Evolutionary conservation across 2,797 vertebrate genomes (phyloP).

Genomic region (Dicrostonyx torquatus): DNA sequence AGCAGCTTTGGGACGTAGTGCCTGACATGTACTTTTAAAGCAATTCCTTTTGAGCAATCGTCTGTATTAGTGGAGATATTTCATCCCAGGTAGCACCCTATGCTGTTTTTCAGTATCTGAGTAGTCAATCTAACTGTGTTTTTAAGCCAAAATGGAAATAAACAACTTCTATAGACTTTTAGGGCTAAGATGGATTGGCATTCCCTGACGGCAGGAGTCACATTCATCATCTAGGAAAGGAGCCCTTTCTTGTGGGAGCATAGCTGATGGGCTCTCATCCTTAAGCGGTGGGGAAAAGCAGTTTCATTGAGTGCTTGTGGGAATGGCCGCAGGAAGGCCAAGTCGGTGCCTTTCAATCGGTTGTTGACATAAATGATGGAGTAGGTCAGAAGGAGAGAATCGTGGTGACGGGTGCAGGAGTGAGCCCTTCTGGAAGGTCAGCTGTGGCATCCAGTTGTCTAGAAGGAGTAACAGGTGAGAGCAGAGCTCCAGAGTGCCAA

Average conservation of each 20-base stretch:
- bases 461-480: background rate
- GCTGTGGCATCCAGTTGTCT: background rate
- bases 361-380: conserved; percentile 21
- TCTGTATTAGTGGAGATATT: conserved; percentile 85
- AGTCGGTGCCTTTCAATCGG: conserved; percentile 1
- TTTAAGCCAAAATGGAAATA: conserved; percentile 77
- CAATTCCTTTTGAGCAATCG: conserved; percentile 82
- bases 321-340: background rate
- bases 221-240: conserved; percentile 52
- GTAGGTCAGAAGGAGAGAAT: background rate
- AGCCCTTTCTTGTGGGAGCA: conserved; percentile 34
- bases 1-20: conserved; percentile 86
- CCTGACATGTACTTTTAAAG: conserved; percentile 83
- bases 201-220: conserved; percentile 54
- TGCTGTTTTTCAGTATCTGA: conserved; percentile 76
- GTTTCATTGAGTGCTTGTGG: conserved; percentile 19
- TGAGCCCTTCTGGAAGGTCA: background rate
- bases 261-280: conserved; percentile 47
- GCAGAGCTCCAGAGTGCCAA: background rate
- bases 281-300: conserved; percentile 26
- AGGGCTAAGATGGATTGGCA: conserved; percentile 65
- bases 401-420: background rate
- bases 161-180: conserved; percentile 70
- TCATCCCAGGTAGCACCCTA: conserved; percentile 83
- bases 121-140: conserved; percentile 78